These are phyloP conservation scores for Platycheirus albimanus DNA, from an alignment of 2,888 invertebrate genomes.

Conservation along the genomic window DNA sequence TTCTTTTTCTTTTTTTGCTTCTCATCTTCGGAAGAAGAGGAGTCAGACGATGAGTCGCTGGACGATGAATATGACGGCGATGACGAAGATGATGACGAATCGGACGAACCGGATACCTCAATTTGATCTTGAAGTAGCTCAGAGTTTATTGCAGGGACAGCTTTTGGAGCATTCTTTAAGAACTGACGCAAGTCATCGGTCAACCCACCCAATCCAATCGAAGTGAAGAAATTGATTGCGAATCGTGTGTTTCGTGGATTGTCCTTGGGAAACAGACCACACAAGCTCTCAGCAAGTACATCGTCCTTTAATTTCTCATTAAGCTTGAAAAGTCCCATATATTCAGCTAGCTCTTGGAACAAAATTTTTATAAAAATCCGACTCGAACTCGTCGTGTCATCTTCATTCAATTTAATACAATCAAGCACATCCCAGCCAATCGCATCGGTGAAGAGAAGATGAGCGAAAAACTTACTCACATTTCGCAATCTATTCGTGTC, in stretches of 20 bases:
- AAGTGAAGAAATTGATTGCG: constrained; percentile 98
- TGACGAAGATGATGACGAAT: constrained; percentile 64
- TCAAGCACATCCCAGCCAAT: constrained; percentile 97
- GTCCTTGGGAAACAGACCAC: constrained; percentile 96
- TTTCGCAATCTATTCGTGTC: constrained; percentile 98
- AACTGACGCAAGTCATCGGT: constrained; percentile 96
- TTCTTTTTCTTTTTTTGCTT: constrained; percentile 74
- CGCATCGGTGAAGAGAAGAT: constrained; percentile 97
- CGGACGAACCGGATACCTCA: constrained; percentile 67
- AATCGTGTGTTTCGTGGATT: constrained; percentile 98
- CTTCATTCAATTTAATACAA: constrained; percentile 95
- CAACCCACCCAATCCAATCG: constrained; percentile 97
- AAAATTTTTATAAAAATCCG: constrained; percentile 98
- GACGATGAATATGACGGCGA: constrained; percentile 70
- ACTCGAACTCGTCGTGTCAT: constrained; percentile 98
- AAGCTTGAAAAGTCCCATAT: constrained; percentile 96
- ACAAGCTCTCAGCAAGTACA: constrained; percentile 92
- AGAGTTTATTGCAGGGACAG: constrained; percentile 80
- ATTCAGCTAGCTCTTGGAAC: constrained; percentile 97
- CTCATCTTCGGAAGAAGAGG: constrained; percentile 74
- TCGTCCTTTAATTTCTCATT: constrained; percentile 95
- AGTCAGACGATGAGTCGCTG: constrained; percentile 67
- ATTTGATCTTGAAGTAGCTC: constrained; percentile 79
- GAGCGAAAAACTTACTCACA: constrained; percentile 98
- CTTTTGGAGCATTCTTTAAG: constrained; percentile 85